Percentiles rank a stretch among this genome's conserved stretches.
These are phyloP conservation scores for Tupaia chinensis DNA, from an alignment of 2,113 vertebrate species.

Conservation along the genomic window DNA sequence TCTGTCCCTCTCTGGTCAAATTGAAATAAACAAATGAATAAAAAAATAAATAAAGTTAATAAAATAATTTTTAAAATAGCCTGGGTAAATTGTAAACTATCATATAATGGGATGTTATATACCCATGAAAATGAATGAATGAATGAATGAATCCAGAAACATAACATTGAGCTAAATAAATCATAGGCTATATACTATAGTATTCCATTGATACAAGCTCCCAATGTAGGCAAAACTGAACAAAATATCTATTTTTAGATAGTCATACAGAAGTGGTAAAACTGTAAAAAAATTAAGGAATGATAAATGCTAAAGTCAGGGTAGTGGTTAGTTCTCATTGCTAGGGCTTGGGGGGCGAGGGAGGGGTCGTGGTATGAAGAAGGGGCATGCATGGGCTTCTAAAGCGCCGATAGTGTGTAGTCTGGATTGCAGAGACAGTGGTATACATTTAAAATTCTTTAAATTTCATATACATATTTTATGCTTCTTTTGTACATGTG, in stretches of 20 bases:
- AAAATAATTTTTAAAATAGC: not conserved
- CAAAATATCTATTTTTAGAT: not conserved
- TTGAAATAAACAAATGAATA: no score
- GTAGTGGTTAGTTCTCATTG: not conserved
- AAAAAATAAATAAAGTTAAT: no score
- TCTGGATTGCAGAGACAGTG: not conserved
- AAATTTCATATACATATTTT: conserved; percentile 9
- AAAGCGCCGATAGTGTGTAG: conserved; percentile 7
- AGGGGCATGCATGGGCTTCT: not conserved
- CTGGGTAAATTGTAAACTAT: not conserved
- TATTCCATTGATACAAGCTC: conserved; percentile 25
- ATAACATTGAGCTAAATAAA: not conserved
- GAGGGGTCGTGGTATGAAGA: not conserved
- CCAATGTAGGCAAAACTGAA: not conserved
- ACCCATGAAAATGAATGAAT: not conserved
- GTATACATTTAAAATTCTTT: not conserved
- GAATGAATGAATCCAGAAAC: conserved; percentile 33
- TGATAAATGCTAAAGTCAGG: not conserved
- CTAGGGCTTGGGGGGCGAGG: not conserved
- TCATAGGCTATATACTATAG: not conserved
- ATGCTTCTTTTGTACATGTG: not conserved
- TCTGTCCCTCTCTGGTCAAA: no score
- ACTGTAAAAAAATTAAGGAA: not conserved
- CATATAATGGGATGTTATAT: not conserved
- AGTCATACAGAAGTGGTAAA: not conserved